Base-by-base conservation (phyloP, 2,797 vertebrate genomes). In the Urocyon cinereoargenteus region DNA sequence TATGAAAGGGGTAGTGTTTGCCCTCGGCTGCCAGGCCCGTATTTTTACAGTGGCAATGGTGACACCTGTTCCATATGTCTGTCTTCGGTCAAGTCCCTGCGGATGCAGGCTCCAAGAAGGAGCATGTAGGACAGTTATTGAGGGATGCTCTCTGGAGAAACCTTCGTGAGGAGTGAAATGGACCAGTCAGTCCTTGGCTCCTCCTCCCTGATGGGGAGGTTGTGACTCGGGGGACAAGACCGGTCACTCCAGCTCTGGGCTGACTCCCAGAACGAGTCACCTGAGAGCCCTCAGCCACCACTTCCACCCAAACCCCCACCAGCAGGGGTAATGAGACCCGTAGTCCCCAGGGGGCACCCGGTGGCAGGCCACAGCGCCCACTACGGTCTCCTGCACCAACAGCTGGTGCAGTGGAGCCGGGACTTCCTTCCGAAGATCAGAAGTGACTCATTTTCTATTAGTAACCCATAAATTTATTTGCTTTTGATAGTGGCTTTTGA, bases 401-500 rank as follows among this genome's bases (percentile, higher is more conserved):
- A 10, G 49, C n/a, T 40, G 19, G 8, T 64, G 28, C 45, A n/a
- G 70, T n/a, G 36, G n/a, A 70, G 45, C 45, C 6, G 64, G 51
- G 40, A 36, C 86, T 53, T 64, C 91, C 83, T 86, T 66, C 22
- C 16, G 70, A 89, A 95, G 49, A 94, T 64, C 81, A 90, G 13
- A 88, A 82, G 13, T 22, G 26, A 40, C 22, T 86, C 16, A 49
- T 90, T 88, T 86, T 68, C 45, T 92, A n/a, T 77, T 51, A 36
- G 62, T 75, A 79, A 55, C 21, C 14, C 70, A 57, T 86, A 92
- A 82, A 82, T 49, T 94, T 68, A 84, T 59, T 21, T 64, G 6
- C 34, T 96, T 26, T 94, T 59, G 66, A 90, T 34, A 79, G 24
- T 31, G 21, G 34, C 40, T 94, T 94, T 94, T 86, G 73, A 81